Evolutionary conservation across 2,113 vertebrate genomes (phyloP).

Genomic region (Todiramphus chloris): DNA sequence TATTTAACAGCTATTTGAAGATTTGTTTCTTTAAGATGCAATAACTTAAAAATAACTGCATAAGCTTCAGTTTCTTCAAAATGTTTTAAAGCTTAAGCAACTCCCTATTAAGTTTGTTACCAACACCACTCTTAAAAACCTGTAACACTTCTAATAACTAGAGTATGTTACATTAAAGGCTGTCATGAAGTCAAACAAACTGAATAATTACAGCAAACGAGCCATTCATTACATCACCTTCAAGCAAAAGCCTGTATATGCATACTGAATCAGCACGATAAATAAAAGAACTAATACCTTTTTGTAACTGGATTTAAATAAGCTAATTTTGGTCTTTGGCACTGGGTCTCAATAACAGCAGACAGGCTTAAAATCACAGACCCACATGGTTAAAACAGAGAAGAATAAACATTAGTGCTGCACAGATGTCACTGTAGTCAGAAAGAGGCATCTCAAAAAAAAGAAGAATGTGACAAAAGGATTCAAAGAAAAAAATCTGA

Average conservation of each 20-base stretch:
- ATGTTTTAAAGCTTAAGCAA: background rate
- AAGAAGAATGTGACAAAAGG: background rate
- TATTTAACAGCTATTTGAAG: conserved; percentile 48
- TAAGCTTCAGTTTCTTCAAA: background rate
- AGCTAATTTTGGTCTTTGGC: conserved; percentile 36
- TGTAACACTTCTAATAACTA: background rate
- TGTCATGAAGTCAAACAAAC: background rate
- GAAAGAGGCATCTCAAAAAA: background rate
- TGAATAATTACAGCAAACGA: background rate
- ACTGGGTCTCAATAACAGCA: background rate
- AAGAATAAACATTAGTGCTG: background rate
- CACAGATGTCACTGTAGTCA: background rate
- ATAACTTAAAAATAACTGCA: conserved; percentile 28
- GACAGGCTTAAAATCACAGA: conserved; percentile 3
- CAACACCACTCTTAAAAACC: background rate
- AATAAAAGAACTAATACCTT: conserved; percentile 28
- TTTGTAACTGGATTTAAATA: conserved; percentile 48
- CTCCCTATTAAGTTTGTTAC: background rate
- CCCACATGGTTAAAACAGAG: background rate
- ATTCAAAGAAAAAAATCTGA: background rate
- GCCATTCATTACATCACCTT: background rate
- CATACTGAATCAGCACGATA: background rate
- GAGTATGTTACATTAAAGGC: background rate
- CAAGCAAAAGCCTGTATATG: background rate
- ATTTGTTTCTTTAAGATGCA: conserved; percentile 51